Conservation (phyloP, 2,113 vertebrate genomes). For the Natator depressus region DNA sequence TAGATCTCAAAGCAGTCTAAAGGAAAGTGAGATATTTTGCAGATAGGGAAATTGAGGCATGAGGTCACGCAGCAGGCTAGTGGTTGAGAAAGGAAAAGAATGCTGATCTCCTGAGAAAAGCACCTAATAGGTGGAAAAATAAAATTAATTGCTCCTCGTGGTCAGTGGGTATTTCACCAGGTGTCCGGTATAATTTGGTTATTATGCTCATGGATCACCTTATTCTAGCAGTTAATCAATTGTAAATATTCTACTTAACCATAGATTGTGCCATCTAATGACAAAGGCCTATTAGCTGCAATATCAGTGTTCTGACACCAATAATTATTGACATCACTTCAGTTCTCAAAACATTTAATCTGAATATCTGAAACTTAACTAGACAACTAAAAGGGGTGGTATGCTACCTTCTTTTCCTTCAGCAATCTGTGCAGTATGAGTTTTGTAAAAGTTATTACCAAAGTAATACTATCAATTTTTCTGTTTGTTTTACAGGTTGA, state of each 20-base stretch:
- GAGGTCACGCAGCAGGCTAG: neutral
- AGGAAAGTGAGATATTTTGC: neutral
- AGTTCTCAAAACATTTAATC: neutral
- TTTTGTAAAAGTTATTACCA: neutral
- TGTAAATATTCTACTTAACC: neutral
- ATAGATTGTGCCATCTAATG: neutral
- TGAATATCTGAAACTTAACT: neutral
- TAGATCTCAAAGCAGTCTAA: neutral
- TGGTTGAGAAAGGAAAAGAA: neutral
- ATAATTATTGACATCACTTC: neutral
- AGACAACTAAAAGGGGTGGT: neutral
- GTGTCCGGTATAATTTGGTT: neutral
- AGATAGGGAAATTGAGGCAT: neutral
- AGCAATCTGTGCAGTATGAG: neutral
- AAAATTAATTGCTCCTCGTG: neutral
- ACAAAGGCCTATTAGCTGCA: neutral
- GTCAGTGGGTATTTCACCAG: neutral
- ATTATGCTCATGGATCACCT: neutral
- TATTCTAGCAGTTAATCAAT: neutral
- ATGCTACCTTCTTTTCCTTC: neutral
- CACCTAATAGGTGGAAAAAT: neutral
- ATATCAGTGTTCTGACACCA: neutral
- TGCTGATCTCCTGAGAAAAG: neutral
- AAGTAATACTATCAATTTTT: neutral
- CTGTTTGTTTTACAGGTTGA: slow-evolving; percentile 86